Percentiles rank a stretch among this genome's conserved stretches.
Conservation (phyloP, 2,113 vertebrate species). For the Apistogramma diplotaenia region DNA sequence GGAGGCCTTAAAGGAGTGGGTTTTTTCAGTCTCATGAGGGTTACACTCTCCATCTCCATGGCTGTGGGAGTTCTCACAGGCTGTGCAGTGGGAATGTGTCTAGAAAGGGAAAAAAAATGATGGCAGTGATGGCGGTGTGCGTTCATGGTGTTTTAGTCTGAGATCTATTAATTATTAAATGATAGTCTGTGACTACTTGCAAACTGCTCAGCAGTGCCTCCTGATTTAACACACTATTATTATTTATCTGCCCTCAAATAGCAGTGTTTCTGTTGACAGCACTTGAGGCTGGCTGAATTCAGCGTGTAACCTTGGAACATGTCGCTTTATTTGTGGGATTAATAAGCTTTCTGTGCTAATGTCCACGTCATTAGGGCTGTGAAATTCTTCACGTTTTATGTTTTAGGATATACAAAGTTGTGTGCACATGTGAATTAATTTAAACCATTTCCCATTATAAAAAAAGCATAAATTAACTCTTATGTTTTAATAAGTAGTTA, state of each 20-base stretch:
- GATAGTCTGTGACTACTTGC: conserved; percentile 49
- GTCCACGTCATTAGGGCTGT: conserved; percentile 17
- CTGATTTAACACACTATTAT: conserved; percentile 57
- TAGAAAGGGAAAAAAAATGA: conserved; percentile 23
- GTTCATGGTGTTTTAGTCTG: conserved; percentile 39
- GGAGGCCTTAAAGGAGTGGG: conserved; percentile 63
- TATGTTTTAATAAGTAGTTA: not conserved
- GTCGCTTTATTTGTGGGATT: conserved; percentile 51
- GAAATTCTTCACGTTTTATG: not conserved
- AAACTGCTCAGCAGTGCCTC: conserved; percentile 49
- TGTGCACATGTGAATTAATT: conserved; percentile 2
- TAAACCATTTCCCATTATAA: not conserved
- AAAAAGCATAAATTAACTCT: conserved; percentile 4
- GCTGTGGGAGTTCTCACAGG: conserved; percentile 73
- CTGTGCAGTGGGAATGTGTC: conserved; percentile 64
- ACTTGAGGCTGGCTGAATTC: conserved; percentile 41
- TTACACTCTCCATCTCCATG: conserved; percentile 51
- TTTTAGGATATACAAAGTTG: conserved; percentile 27
- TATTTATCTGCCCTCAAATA: conserved; percentile 54
- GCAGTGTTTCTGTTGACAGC: conserved; percentile 42
- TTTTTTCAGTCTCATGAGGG: conserved; percentile 63
- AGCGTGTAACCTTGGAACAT: conserved; percentile 57
- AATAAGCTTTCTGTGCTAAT: conserved; percentile 42
- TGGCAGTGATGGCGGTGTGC: conserved; percentile 47
- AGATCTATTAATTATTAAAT: conserved; percentile 76